Conservation (phyloP, 2,113 vertebrate species). For the Coryphaenoides rupestris region DNA sequence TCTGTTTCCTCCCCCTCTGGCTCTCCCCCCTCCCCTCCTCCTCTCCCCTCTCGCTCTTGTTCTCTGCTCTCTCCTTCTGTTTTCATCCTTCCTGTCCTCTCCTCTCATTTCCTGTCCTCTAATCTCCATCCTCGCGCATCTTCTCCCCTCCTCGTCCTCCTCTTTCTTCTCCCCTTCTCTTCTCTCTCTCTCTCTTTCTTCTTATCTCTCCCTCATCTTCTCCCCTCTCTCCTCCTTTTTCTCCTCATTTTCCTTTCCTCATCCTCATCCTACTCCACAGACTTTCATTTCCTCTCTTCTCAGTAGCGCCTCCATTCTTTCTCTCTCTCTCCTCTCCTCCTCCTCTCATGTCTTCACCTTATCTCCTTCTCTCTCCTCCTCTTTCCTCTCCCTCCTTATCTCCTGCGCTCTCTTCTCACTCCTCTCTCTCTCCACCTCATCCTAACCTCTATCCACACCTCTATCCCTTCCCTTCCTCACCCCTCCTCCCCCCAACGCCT, state of each 20-base stretch:
- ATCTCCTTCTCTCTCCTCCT: not conserved
- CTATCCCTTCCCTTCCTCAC: too few relatives aligned
- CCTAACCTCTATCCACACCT: too few relatives aligned
- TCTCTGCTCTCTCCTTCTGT: conserved; percentile 2
- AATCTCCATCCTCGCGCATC: not conserved
- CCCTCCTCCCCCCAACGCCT: too few relatives aligned
- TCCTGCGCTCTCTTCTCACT: too few relatives aligned
- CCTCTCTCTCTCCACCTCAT: too few relatives aligned
- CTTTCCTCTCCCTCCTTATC: not conserved
- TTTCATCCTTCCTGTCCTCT: not conserved
- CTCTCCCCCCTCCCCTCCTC: not conserved
- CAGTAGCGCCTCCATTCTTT: too few relatives aligned
- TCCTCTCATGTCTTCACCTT: not conserved
- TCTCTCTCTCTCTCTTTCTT: not conserved
- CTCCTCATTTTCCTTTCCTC: not conserved
- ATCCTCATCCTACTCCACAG: not conserved
- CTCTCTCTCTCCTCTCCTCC: not conserved
- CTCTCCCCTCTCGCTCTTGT: conserved; percentile 21
- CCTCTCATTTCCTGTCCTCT: conserved; percentile 23
- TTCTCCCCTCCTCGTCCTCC: conserved; percentile 21
- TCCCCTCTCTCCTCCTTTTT: not conserved
- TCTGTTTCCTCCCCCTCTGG: conserved; percentile 8
- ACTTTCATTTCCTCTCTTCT: not conserved
- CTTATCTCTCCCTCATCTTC: conserved; percentile 24
- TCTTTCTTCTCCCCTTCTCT: conserved; percentile 14